These are phyloP conservation scores for Limnephilus rhombicus DNA, from an alignment of 2,888 invertebrate genomes.

Conservation along the genomic window DNA sequence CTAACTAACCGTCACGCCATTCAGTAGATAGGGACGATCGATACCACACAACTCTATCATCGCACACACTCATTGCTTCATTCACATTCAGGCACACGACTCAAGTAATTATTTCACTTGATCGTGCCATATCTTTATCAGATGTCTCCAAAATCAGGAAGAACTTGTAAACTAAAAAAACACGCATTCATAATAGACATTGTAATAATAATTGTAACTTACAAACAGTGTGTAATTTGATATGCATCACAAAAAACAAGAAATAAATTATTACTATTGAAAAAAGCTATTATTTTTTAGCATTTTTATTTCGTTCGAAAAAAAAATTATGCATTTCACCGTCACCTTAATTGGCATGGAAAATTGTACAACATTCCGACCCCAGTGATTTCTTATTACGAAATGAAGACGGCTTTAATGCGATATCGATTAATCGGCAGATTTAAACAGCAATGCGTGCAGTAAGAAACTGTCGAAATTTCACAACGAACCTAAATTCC, in stretches of 20 bases:
- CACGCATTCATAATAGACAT: too few relatives aligned
- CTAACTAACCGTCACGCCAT: too few relatives aligned
- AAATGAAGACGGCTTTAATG: neutral
- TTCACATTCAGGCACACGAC: too few relatives aligned
- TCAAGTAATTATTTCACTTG: too few relatives aligned
- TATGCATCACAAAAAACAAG: neutral
- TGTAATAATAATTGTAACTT: too few relatives aligned
- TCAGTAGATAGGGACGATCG: too few relatives aligned
- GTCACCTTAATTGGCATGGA: neutral
- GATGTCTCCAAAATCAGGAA: too few relatives aligned
- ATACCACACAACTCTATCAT: too few relatives aligned
- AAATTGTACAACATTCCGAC: neutral
- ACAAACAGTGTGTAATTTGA: neutral
- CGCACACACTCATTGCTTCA: too few relatives aligned
- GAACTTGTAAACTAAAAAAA: too few relatives aligned
- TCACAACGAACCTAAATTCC: neutral
- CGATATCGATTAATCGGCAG: neutral
- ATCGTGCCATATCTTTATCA: too few relatives aligned
- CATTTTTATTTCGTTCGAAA: neutral
- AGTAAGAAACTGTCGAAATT: neutral
- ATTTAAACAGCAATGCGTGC: neutral
- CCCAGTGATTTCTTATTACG: neutral
- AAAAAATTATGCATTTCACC: neutral
- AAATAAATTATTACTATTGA: neutral
- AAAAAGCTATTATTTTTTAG: neutral